phyloP scores from a whole-genome alignment of 2,797 vertebrate genomes.

The Thaleichthys pacificus region DNA sequence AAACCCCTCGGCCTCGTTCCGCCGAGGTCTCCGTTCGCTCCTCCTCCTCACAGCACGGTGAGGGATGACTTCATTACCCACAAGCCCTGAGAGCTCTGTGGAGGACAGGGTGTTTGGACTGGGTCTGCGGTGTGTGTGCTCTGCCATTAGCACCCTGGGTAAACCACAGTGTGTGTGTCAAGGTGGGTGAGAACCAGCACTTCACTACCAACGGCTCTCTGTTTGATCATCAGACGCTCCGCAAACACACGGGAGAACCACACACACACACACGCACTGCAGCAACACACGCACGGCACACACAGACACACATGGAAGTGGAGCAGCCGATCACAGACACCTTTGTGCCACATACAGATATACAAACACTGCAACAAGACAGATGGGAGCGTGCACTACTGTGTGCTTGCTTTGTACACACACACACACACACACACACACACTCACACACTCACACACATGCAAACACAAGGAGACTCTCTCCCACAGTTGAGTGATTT shows the following conservation, averaged over 20 bases:
- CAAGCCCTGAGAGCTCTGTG: constrained; percentile 39
- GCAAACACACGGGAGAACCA: constrained; percentile 42
- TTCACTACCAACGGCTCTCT: constrained; percentile 31
- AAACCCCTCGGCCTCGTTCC: not conserved
- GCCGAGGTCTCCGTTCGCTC: constrained; percentile 11
- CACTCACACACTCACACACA: not conserved
- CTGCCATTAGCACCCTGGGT: constrained; percentile 31
- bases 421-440: not conserved
- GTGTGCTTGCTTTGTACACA: not conserved
- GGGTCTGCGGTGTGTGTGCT: constrained; percentile 18
- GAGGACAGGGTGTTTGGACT: constrained; percentile 35
- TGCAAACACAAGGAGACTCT: not conserved
- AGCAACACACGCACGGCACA: constrained; percentile 5
- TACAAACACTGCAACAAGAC: constrained; percentile 25
- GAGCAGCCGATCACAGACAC: not conserved
- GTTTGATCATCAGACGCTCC: constrained; percentile 39
- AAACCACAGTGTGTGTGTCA: constrained; percentile 13
- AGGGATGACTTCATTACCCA: constrained; percentile 39
- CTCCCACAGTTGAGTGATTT: not conserved
- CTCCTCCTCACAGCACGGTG: constrained; percentile 24
- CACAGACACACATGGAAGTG: not conserved
- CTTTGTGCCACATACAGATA: not conserved
- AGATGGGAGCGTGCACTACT: not conserved
- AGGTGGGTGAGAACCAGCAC: constrained; percentile 46
- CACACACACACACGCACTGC: constrained; percentile 11